phyloP scores from a whole-genome alignment of 2,888 invertebrate genomes.

The Beris morrisii region DNA sequence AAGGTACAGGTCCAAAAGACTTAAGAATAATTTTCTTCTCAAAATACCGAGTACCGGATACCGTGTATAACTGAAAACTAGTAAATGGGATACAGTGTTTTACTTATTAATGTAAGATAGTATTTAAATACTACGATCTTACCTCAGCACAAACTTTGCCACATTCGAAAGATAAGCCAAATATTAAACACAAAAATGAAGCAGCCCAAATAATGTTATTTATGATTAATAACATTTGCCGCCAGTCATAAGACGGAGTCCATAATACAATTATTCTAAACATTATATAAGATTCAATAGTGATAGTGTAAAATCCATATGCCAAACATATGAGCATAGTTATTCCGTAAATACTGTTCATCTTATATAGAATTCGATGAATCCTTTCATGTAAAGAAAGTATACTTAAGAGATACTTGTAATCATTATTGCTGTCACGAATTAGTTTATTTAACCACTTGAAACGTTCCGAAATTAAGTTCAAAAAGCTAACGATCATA shows the following conservation, averaged over 20 bases:
- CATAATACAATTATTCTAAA: background rate
- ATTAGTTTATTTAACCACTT: background rate
- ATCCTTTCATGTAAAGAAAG: background rate
- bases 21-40: no score
- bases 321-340: background rate
- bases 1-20: no score
- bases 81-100: no score
- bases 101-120: no score
- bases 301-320: slow-evolving; percentile 13
- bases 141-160: background rate
- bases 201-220: background rate
- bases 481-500: background rate
- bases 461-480: background rate
- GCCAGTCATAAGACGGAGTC: no score
- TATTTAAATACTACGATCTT: no score
- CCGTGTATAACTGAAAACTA: no score
- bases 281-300: background rate
- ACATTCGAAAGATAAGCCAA: background rate
- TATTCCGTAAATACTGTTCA: background rate
- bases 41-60: no score
- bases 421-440: background rate
- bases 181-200: background rate
- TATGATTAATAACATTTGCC: background rate
- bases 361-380: background rate
- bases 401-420: background rate